Conservation (phyloP, 2,113 vertebrate species). For the Sebastes schlegelii region DNA sequence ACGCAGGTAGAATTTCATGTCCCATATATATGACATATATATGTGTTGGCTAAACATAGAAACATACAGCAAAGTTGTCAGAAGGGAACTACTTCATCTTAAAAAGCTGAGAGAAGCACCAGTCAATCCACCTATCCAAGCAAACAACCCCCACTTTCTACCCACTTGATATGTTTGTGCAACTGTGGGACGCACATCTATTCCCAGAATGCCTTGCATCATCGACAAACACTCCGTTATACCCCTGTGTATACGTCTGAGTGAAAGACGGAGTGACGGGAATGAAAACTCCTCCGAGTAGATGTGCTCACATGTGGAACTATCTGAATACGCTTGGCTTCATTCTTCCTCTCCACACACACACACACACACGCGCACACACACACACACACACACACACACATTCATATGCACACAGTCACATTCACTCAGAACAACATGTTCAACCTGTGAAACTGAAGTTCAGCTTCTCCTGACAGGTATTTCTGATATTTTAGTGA, state of each 20-base stretch:
- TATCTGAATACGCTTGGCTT: slow-evolving; percentile 15
- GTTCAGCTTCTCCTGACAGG: slow-evolving; percentile 28
- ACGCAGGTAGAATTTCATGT: background rate
- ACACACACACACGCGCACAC: background rate
- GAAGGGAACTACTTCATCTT: background rate
- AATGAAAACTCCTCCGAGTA: slow-evolving; percentile 14
- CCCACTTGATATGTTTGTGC: slow-evolving; percentile 3
- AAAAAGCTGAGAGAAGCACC: background rate
- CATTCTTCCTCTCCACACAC: background rate
- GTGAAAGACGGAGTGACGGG: slow-evolving; percentile 7
- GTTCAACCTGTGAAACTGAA: slow-evolving; percentile 20
- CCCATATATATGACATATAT: background rate
- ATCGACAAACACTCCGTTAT: background rate
- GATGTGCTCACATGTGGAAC: slow-evolving; percentile 7
- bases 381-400: slow-evolving; percentile 19
- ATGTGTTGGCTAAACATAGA: background rate
- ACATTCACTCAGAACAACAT: slow-evolving; percentile 14
- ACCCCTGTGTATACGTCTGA: background rate
- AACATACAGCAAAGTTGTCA: too few relatives aligned
- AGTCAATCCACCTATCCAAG: slow-evolving; percentile 4
- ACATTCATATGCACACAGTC: background rate
- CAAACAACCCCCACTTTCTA: background rate
- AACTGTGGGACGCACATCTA: slow-evolving; percentile 3
- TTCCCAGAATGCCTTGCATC: slow-evolving; percentile 23
- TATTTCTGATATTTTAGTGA: slow-evolving; percentile 3